These are phyloP conservation scores for Sphaerophoria rueppellii DNA, from an alignment of 2,888 invertebrate genomes.

Conservation along the genomic window DNA sequence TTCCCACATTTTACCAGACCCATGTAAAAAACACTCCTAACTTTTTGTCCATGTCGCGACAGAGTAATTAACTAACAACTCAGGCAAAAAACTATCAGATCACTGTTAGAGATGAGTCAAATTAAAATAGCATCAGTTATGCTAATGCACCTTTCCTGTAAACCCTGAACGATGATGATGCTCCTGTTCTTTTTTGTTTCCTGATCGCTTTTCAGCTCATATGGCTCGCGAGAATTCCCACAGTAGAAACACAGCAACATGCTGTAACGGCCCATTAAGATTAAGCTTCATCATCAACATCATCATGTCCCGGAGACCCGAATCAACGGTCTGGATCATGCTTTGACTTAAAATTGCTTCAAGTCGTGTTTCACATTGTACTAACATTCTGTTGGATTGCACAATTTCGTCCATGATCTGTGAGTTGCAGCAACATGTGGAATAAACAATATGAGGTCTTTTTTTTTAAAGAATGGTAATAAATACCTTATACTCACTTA, in stretches of 20 bases:
- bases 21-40: background rate
- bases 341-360: slow-evolving; percentile 35
- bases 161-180: slow-evolving; percentile 5
- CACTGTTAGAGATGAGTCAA: slow-evolving; percentile 62
- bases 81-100: slow-evolving; percentile 26
- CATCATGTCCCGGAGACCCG: slow-evolving; percentile 29
- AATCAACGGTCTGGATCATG: slow-evolving; percentile 20
- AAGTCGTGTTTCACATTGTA: slow-evolving; percentile 62
- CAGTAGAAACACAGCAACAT: slow-evolving; percentile 28
- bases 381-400: slow-evolving; percentile 65
- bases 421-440: slow-evolving; percentile 56
- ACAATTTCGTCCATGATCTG: slow-evolving; percentile 37
- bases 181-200: slow-evolving; percentile 46
- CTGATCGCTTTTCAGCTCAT: background rate
- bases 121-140: slow-evolving; percentile 51
- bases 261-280: slow-evolving; percentile 14
- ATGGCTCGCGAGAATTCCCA: slow-evolving; percentile 29
- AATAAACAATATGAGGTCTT: slow-evolving; percentile 63
- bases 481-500: slow-evolving; percentile 19
- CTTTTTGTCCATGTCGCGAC: slow-evolving; percentile 15
- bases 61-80: slow-evolving; percentile 55
- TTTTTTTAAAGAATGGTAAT: slow-evolving; percentile 56
- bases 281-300: slow-evolving; percentile 36
- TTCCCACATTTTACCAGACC: slow-evolving; percentile 39
- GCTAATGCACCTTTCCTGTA: slow-evolving; percentile 44